A percentile compares a stretch with the other conserved stretches of the same genome.
Conservation (phyloP, 2,113 vertebrate species). For the Blennius ocellaris region DNA sequence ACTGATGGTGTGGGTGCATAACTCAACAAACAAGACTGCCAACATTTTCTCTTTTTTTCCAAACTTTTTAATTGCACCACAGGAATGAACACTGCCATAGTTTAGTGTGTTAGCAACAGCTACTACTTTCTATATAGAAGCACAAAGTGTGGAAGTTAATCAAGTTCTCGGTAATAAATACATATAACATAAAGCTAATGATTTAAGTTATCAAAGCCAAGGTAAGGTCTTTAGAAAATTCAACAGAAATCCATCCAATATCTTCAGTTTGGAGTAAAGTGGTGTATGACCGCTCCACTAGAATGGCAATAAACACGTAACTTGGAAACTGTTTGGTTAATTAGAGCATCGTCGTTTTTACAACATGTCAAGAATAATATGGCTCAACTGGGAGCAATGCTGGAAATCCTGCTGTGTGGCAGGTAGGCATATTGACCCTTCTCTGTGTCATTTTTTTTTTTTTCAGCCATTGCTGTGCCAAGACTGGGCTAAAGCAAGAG, state of each 20-base stretch:
- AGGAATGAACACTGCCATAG: too few species aligned
- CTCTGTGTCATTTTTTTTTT: constrained; percentile 27
- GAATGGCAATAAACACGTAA: neutral
- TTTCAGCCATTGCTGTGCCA: constrained; percentile 47
- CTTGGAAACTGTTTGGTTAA: constrained; percentile 24
- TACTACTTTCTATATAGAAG: neutral
- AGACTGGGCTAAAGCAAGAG: constrained; percentile 58
- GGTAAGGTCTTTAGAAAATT: neutral
- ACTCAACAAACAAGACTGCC: too few species aligned
- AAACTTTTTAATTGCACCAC: too few species aligned
- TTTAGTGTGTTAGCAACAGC: neutral
- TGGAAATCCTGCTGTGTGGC: constrained; percentile 66
- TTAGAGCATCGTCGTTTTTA: constrained; percentile 15
- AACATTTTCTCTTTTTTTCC: too few species aligned
- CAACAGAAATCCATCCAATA: neutral
- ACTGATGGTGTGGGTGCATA: too few species aligned
- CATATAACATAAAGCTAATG: too few species aligned
- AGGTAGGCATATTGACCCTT: constrained; percentile 66
- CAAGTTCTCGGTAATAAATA: neutral
- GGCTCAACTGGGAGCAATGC: constrained; percentile 37
- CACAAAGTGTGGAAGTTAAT: neutral
- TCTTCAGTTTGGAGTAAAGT: neutral
- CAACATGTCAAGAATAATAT: neutral
- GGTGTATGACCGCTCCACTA: rapidly evolving
- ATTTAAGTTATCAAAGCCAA: neutral